These are phyloP conservation scores for Pluvianellus socialis DNA, from an alignment of 2,113 vertebrate genomes.

Conservation along the genomic window DNA sequence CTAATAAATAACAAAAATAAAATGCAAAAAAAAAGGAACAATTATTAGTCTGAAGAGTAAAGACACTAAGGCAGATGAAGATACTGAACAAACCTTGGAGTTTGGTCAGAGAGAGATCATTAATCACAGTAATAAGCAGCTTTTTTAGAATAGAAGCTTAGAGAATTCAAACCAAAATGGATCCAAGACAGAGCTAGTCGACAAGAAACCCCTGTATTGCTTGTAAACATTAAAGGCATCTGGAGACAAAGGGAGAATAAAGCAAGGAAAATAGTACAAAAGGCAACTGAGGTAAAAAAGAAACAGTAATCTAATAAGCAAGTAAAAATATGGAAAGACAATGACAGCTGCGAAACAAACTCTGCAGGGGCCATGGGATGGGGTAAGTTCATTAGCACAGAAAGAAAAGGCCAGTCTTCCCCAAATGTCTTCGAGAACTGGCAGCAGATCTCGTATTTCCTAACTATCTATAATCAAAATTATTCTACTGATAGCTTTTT, in stretches of 20 bases:
- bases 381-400: not conserved
- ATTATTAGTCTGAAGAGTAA: not conserved
- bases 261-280: not conserved
- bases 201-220: not conserved
- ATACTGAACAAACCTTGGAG: not conserved
- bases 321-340: conserved; percentile 8
- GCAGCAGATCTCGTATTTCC: not conserved
- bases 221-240: not conserved
- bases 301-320: conserved; percentile 5
- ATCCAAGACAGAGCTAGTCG: not conserved
- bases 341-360: conserved; percentile 27
- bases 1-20: not conserved
- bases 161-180: not conserved
- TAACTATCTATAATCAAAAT: not conserved
- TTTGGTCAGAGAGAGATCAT: not conserved
- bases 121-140: not conserved
- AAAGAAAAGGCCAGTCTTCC: conserved; percentile 2
- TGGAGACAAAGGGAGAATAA: not conserved
- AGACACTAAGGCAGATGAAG: not conserved
- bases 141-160: not conserved
- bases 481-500: not conserved
- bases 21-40: not conserved
- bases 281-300: conserved; percentile 15
- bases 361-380: not conserved
- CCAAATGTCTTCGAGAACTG: not conserved